Percentiles rank a stretch among this genome's conserved stretches.
phyloP scores from a whole-genome alignment of 2,888 invertebrate species.

The Atherix ibis region DNA sequence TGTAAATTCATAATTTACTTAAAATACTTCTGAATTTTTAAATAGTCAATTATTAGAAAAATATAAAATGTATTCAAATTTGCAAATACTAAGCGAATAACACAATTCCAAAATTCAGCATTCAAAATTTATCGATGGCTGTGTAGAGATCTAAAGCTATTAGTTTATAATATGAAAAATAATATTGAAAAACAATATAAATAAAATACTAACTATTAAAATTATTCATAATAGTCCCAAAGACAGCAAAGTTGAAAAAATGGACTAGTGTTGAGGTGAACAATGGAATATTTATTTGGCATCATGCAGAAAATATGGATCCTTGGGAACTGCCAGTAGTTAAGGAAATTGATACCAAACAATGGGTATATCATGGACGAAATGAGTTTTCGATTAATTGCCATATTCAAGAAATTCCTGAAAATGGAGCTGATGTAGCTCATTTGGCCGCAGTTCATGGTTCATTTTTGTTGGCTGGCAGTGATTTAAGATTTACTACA shows the following conservation, averaged over 20 bases:
- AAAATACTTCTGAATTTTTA: too few relatives aligned
- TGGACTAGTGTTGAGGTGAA: constrained; percentile 57
- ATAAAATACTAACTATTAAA: too few relatives aligned
- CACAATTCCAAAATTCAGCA: too few relatives aligned
- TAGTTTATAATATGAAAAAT: too few relatives aligned
- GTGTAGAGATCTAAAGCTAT: too few relatives aligned
- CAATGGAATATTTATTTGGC: constrained; percentile 66
- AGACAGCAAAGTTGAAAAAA: constrained; percentile 47
- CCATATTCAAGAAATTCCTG: constrained; percentile 70
- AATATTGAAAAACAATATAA: too few relatives aligned
- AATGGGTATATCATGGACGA: constrained; percentile 54
- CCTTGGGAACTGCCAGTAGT: constrained; percentile 55
- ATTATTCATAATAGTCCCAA: too few relatives aligned
- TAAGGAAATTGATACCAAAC: constrained; percentile 36
- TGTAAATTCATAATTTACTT: too few relatives aligned
- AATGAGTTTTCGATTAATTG: constrained; percentile 63
- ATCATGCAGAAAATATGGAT: constrained; percentile 51
- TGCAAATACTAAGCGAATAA: too few relatives aligned
- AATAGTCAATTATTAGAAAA: too few relatives aligned
- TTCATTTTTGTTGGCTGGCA: constrained; percentile 39
- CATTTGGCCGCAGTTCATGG: constrained; percentile 67
- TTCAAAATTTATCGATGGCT: too few relatives aligned
- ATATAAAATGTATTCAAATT: too few relatives aligned
- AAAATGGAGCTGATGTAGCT: constrained; percentile 75
- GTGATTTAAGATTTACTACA: constrained; percentile 26